These are phyloP conservation scores for Promerops cafer DNA, from an alignment of 2,113 vertebrate species.

Conservation along the genomic window DNA sequence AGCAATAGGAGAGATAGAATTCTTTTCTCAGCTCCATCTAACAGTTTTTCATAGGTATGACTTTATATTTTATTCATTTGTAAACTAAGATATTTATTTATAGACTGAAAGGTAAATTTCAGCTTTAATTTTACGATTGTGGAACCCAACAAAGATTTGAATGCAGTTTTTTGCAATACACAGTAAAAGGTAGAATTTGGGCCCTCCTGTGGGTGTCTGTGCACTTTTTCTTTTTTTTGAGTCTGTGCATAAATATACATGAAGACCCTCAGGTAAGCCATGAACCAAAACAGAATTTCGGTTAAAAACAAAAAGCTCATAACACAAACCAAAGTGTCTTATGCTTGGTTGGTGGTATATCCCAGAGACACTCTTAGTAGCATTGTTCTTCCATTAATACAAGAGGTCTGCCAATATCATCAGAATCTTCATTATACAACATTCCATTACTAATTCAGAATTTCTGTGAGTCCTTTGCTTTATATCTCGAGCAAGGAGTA, in stretches of 20 bases:
- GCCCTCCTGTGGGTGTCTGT: background rate
- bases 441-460: background rate
- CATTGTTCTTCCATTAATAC: background rate
- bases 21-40: slow-evolving; percentile 3
- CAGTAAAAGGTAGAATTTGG: background rate
- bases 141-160: background rate
- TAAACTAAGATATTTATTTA: background rate
- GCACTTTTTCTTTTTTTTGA: background rate
- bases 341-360: background rate
- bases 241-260: background rate
- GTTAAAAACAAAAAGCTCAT: background rate
- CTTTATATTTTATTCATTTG: background rate
- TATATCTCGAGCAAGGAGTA: background rate
- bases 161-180: background rate
- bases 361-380: background rate
- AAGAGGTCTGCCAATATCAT: background rate
- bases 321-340: background rate
- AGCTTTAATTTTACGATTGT: background rate
- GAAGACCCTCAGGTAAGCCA: background rate
- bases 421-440: background rate
- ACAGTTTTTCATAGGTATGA: background rate
- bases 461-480: background rate
- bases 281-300: background rate
- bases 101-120: background rate
- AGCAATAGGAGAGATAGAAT: background rate